A percentile compares a stretch with the other conserved stretches of the same genome.
These are phyloP conservation scores for Apostichopus leukothele DNA, from an alignment of 53 echinoderm and acorn worm species.

Conservation along the genomic window DNA sequence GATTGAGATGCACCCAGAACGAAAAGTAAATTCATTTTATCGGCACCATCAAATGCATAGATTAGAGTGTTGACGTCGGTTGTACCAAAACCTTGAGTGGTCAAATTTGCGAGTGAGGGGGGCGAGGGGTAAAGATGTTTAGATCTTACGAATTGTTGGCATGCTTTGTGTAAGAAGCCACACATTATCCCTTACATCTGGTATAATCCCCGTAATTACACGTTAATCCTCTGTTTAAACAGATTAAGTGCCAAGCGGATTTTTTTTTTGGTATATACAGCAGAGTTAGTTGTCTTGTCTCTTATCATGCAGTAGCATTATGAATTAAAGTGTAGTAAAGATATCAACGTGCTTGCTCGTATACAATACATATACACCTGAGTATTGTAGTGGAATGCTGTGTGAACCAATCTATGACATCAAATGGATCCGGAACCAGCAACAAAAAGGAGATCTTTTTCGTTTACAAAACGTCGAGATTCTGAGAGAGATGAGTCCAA, in stretches of 20 bases:
- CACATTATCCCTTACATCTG: not conserved
- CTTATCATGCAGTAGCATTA: not conserved
- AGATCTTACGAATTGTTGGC: no score
- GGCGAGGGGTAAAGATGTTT: no score
- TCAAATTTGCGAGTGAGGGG: no score
- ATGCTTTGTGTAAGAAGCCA: no score
- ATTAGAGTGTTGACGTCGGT: no score
- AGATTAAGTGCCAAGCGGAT: not conserved
- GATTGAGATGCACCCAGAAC: no score
- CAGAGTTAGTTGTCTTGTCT: not conserved
- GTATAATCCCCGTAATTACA: not conserved
- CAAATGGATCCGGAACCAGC: not conserved
- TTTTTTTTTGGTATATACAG: not conserved
- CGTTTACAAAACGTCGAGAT: not conserved
- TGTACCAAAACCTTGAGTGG: no score
- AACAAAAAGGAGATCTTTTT: not conserved
- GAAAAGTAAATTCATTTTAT: no score
- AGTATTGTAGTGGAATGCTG: not conserved
- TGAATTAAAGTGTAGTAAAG: not conserved
- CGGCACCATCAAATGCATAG: no score
- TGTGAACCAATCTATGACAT: not conserved
- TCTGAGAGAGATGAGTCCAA: not conserved
- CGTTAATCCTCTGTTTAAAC: not conserved
- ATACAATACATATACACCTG: not conserved
- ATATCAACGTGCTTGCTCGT: not conserved